These are phyloP conservation scores for Neoaliturus tenellus DNA, from an alignment of 2,888 invertebrate genomes.

Conservation along the genomic window DNA sequence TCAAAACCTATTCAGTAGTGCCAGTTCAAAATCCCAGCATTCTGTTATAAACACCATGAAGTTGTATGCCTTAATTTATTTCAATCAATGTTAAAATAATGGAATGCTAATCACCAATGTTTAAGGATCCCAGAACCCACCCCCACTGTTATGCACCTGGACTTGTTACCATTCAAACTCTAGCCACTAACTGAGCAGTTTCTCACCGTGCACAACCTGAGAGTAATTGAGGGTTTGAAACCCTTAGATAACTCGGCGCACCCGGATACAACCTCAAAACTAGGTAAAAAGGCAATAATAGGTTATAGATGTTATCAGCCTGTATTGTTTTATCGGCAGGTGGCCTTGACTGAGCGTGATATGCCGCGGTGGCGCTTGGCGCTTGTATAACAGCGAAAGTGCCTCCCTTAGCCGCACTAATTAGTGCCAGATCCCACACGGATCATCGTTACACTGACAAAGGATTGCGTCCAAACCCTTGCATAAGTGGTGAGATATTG, in stretches of 20 bases:
- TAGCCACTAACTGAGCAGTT: too few species aligned
- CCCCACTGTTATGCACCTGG: too few species aligned
- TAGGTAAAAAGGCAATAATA: neutral
- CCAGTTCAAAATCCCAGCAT: too few species aligned
- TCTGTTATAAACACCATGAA: too few species aligned
- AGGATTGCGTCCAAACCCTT: neutral
- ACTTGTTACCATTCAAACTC: too few species aligned
- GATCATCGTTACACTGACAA: slow-evolving; percentile 15
- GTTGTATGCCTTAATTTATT: too few species aligned
- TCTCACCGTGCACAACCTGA: too few species aligned
- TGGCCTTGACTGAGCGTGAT: slow-evolving; percentile 23
- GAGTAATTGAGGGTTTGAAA: too few species aligned
- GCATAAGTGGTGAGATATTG: slow-evolving; percentile 17
- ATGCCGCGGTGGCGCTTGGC: neutral
- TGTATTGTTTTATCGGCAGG: neutral
- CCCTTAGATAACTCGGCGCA: neutral
- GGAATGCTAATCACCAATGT: too few species aligned
- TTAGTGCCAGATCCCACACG: slow-evolving; percentile 11
- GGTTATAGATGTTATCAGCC: neutral
- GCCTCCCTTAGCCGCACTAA: neutral
- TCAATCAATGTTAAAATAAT: too few species aligned
- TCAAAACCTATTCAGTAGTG: too few species aligned
- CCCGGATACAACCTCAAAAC: neutral
- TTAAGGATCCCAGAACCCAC: too few species aligned
- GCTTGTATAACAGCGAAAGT: slow-evolving; percentile 31